Percentiles rank a stretch among this genome's conserved stretches.
These are phyloP conservation scores for Nephrotoma appendiculata DNA, from an alignment of 2,888 invertebrate genomes.

Conservation along the genomic window DNA sequence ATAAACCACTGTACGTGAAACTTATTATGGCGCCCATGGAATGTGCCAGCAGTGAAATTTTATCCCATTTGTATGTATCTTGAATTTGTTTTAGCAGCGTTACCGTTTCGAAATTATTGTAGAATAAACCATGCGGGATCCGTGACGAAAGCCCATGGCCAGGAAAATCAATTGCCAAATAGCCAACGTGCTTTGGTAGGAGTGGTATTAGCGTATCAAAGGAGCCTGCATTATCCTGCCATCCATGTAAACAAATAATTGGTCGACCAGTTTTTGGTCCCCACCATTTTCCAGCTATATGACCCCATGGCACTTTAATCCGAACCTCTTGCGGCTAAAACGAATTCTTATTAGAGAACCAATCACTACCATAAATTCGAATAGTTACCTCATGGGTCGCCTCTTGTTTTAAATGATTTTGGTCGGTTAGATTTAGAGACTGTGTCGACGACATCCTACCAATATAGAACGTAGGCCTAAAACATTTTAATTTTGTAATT, in stretches of 20 bases:
- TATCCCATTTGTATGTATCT: conserved; percentile 52
- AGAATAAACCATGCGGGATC: conserved; percentile 42
- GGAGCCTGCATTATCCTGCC: conserved; percentile 68
- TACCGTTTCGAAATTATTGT: conserved; percentile 29
- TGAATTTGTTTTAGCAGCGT: conserved; percentile 41
- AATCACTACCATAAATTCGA: neutral
- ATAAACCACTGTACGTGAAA: conserved; percentile 46
- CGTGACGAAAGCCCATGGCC: conserved; percentile 59
- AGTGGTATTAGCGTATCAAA: conserved; percentile 53
- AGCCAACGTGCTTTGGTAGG: conserved; percentile 35
- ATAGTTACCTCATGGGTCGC: neutral
- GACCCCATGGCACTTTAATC: conserved; percentile 55
- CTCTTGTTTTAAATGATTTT: neutral
- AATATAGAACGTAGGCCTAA: neutral
- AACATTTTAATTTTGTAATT: neutral
- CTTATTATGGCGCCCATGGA: conserved; percentile 52
- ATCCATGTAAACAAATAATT: conserved; percentile 57
- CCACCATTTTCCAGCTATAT: conserved; percentile 56
- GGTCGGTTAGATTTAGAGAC: neutral
- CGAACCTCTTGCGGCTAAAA: conserved; percentile 35
- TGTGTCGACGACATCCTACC: neutral
- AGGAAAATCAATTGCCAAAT: conserved; percentile 53
- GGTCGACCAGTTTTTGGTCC: conserved; percentile 45
- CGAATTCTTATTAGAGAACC: neutral
- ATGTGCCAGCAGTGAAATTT: conserved; percentile 51